Conservation (phyloP, 2,888 invertebrate genomes). For the Archaeoteleia sp. region DNA sequence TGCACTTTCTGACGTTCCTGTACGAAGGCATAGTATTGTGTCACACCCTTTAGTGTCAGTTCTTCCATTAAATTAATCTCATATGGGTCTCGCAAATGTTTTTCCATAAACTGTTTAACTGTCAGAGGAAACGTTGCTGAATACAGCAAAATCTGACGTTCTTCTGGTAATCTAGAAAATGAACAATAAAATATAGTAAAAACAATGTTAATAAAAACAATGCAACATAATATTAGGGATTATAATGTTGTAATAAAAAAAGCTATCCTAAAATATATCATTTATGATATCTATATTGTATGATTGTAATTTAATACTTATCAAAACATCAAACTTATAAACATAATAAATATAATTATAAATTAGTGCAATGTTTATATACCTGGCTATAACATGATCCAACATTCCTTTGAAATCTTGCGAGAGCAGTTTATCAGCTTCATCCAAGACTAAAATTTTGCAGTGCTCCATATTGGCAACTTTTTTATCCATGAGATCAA, state of each 20-base stretch:
- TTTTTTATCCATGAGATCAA: slow-evolving; percentile 99
- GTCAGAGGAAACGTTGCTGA: slow-evolving; percentile 99
- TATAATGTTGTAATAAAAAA: too few species aligned
- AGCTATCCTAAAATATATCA: slow-evolving; percentile 14
- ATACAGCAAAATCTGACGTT: slow-evolving; percentile 98
- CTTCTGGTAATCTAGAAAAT: slow-evolving; percentile 91
- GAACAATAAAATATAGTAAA: too few species aligned
- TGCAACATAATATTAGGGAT: too few species aligned
- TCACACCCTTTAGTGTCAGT: slow-evolving; percentile 98
- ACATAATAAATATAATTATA: too few species aligned
- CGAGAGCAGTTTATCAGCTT: slow-evolving; percentile 98
- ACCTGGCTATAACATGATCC: slow-evolving; percentile 93
- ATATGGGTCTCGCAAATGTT: slow-evolving; percentile 97
- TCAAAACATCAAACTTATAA: too few species aligned
- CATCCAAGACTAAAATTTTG: slow-evolving; percentile 97
- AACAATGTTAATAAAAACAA: too few species aligned
- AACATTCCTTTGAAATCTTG: slow-evolving; percentile 99
- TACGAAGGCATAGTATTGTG: slow-evolving; percentile 99
- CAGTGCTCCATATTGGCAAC: slow-evolving; percentile 96
- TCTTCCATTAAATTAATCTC: slow-evolving; percentile 99
- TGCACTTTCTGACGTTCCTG: slow-evolving; percentile 99
- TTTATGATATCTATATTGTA: slow-evolving; percentile 1
- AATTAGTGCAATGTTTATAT: slow-evolving; percentile 26
- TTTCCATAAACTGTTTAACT: slow-evolving; percentile 99
- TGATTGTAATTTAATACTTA: too few species aligned